A percentile compares a stretch with the other conserved stretches of the same genome.
Evolutionary conservation across 1,140 invertebrate species (phyloP).

Genomic region (Lasioglossum baleicum): DNA sequence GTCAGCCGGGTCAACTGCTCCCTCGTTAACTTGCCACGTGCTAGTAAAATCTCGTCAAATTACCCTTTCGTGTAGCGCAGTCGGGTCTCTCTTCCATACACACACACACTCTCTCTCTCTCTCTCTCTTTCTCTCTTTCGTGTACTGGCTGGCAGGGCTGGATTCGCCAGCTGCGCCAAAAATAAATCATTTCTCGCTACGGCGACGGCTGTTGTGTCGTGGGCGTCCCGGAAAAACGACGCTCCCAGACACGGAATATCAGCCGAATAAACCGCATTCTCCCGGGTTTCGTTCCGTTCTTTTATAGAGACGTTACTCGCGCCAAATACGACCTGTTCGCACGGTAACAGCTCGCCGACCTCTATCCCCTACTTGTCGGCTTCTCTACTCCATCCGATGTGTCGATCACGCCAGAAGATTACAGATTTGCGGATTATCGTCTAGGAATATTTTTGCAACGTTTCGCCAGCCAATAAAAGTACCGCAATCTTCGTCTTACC

Average conservation of each 20-base stretch:
- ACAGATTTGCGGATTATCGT: no score
- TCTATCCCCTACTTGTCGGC: no score
- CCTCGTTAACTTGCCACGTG: constrained; percentile 52
- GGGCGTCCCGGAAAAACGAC: background rate
- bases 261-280: background rate
- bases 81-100: constrained; percentile 15
- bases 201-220: background rate
- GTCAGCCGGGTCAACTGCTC: constrained; percentile 49
- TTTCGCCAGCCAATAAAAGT: no score
- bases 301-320: background rate
- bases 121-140: constrained; percentile 9
- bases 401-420: no score
- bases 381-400: no score
- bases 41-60: constrained; percentile 48
- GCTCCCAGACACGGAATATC: background rate
- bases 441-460: no score
- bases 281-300: background rate
- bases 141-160: background rate
- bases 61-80: constrained; percentile 36
- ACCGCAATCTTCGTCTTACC: no score
- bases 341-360: background rate
- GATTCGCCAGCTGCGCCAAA: constrained; percentile 35
- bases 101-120: no score
- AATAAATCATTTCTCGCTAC: constrained; percentile 35
- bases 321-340: background rate